Evolutionary conservation across 2,888 invertebrate genomes (phyloP).

Genomic region (Pyrochroa serraticornis): DNA sequence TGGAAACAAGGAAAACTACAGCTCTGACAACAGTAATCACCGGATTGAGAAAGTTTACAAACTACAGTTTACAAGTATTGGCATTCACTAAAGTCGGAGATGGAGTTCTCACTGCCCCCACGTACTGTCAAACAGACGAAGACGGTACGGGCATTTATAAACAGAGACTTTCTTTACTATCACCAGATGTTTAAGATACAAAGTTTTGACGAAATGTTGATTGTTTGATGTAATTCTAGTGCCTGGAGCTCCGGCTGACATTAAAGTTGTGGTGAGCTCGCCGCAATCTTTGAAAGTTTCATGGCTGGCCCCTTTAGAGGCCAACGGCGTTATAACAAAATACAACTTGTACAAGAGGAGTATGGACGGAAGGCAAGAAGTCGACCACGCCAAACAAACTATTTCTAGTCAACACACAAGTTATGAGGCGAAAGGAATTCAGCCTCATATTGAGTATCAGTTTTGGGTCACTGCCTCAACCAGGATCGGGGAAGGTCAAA

Average conservation of each 20-base stretch:
- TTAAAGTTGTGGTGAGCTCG: constrained; percentile 79
- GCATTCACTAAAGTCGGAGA: constrained; percentile 82
- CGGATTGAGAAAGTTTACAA: constrained; percentile 75
- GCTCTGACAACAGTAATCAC: constrained; percentile 73
- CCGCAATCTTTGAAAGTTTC: constrained; percentile 76
- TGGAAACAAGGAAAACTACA: constrained; percentile 70
- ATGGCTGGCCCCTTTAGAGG: constrained; percentile 76
- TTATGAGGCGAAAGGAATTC: constrained; percentile 71
- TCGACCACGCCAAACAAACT: constrained; percentile 71
- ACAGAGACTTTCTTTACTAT: constrained; percentile 2
- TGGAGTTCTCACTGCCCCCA: constrained; percentile 70
- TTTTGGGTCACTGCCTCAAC: constrained; percentile 82
- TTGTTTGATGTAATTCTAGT: constrained; percentile 58
- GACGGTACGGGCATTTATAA: constrained; percentile 63
- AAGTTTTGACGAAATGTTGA: background rate
- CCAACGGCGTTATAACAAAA: constrained; percentile 78
- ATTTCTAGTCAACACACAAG: constrained; percentile 68
- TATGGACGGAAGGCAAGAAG: constrained; percentile 70
- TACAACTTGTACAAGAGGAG: constrained; percentile 75
- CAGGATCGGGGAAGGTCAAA: constrained; percentile 77
- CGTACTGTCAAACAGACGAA: constrained; percentile 78
- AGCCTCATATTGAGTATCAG: constrained; percentile 75
- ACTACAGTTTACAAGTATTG: constrained; percentile 81
- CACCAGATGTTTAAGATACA: background rate
- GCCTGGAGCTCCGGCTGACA: constrained; percentile 78